These are phyloP conservation scores for Pristionchus mayeri DNA, from an alignment of 2,888 invertebrate genomes.

Conservation along the genomic window DNA sequence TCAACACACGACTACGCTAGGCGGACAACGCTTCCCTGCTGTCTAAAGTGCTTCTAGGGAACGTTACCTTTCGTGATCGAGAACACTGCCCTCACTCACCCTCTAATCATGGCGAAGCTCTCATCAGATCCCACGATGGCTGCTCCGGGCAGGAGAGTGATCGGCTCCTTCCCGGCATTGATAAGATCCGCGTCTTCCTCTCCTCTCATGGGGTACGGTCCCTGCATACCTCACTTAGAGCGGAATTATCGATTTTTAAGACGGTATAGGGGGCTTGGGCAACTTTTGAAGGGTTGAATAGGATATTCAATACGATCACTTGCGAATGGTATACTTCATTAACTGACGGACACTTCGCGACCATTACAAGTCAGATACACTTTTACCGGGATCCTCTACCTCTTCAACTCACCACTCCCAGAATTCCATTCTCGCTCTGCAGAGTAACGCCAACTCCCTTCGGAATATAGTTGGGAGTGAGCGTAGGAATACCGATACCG, in stretches of 20 bases:
- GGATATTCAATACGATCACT: no score
- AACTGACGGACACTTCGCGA: no score
- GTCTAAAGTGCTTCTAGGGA: no score
- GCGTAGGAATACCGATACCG: constrained; percentile 94
- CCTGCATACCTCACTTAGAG: constrained; percentile 80
- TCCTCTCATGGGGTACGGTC: constrained; percentile 88
- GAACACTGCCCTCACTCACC: constrained; percentile 79
- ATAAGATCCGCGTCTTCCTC: constrained; percentile 94
- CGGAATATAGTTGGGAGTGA: constrained; percentile 94
- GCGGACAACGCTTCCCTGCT: no score
- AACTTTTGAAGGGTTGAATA: no score
- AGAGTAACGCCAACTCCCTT: constrained; percentile 87
- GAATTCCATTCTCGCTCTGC: constrained; percentile 97
- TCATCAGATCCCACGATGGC: constrained; percentile 96
- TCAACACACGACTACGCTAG: neutral
- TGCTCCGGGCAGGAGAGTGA: constrained; percentile 90
- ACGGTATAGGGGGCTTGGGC: no score
- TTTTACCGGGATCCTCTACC: neutral
- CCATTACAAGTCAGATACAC: no score
- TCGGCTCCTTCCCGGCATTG: constrained; percentile 98
- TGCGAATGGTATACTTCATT: no score
- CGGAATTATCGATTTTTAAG: no score
- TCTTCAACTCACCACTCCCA: constrained; percentile 84
- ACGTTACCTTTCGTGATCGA: no score
- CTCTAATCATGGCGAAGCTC: constrained; percentile 98